Evolutionary conservation across 2,888 invertebrate species (phyloP), one percentile per base, ranked within the genome.

Genomic region (Sminthurinus aureus): DNA sequence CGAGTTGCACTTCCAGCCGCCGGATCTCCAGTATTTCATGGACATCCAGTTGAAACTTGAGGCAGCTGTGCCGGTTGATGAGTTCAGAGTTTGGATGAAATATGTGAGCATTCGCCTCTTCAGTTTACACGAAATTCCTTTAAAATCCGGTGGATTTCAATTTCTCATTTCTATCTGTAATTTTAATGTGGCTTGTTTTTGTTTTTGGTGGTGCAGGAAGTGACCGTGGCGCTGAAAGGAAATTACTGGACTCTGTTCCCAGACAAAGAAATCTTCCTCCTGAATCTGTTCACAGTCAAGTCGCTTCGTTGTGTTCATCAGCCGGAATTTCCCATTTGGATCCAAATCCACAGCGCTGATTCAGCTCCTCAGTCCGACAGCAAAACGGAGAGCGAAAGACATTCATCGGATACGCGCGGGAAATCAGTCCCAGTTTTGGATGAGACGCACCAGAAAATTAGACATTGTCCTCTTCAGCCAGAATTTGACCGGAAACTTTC

Each of bases 241-340:
- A 76, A 75, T 50, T 74, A 74, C 26, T 82, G 52, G 26, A 15
- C 66, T 38, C 50, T 0, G 18, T 76, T 26, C 13, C 22, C 0
- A 13, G 69, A 12, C 15, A 58, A 58, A 52, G 84, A 22, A 83
- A 84, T 67, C 4, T 83, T 24, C 84, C 84, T 69, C 83, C 84
- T 52, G 0, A 87, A 85, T 38, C 85, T 87, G 51, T 86, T 69
- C 66, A 87, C 87, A 0, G 69, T 67, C 15, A 87, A 86, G 74
- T 83, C 52, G 0, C 66, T 87, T 3, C 78, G 87, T 11, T 88
- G 88, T 74, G 83, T 84, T 67, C 71, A 85, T 74, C 87, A 85
- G 67, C 88, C 88, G 0, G 77, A 85, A 12, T 79, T 83, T 38
- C 77, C 87, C 0, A 83, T 88, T 4, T 86, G 85, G 84, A 76